Evolutionary conservation across 2,797 vertebrate species (phyloP).

Genomic region (Cuculus canorus): DNA sequence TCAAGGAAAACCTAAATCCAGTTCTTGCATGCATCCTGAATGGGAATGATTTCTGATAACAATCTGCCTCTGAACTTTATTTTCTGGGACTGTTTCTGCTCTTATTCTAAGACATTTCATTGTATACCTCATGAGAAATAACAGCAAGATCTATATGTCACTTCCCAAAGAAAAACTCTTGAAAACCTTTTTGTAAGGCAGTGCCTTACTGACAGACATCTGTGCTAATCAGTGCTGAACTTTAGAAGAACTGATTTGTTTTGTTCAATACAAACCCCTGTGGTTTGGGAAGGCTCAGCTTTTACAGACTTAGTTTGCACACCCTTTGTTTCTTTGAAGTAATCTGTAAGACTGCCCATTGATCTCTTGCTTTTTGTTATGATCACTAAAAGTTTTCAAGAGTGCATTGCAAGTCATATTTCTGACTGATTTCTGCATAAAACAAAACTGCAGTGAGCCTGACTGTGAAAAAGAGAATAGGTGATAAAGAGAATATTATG

Average conservation of each 20-base stretch:
- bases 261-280: neutral
- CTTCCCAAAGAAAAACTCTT: neutral
- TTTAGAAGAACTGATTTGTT: neutral
- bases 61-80: neutral
- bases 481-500: constrained; percentile 45
- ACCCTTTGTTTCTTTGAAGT: neutral
- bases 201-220: neutral
- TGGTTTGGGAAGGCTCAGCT: neutral
- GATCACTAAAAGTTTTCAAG: constrained; percentile 4
- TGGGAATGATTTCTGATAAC: neutral
- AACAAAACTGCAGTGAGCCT: neutral
- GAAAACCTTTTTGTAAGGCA: neutral
- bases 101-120: neutral
- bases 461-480: constrained; percentile 32
- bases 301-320: neutral
- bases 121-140: neutral
- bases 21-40: neutral
- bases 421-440: constrained; percentile 42
- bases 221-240: neutral
- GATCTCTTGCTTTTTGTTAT: constrained; percentile 10
- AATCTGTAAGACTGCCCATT: neutral
- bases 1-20: neutral
- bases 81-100: neutral
- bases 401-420: neutral
- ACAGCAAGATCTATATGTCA: neutral